phyloP scores from a whole-genome alignment of 37 sponge, comb jelly and placozoan genomes.

The Hormiphora californensis region DNA sequence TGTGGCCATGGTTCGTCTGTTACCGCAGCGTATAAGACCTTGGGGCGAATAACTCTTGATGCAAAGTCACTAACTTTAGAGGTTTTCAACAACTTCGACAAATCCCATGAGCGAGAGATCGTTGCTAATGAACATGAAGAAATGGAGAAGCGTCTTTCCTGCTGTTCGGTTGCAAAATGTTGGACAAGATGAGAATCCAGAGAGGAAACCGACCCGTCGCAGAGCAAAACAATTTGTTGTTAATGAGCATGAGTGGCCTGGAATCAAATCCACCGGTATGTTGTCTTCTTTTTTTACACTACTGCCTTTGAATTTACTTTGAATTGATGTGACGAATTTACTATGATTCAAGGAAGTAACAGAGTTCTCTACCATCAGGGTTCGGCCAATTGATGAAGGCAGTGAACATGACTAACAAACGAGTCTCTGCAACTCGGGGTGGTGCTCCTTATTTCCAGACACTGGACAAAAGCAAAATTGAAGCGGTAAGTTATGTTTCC shows the following conservation, averaged over 20 bases:
- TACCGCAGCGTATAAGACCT: background rate
- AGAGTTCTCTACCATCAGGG: background rate
- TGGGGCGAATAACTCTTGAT: slow-evolving; percentile 27
- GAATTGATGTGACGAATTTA: too few species aligned
- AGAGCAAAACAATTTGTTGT: slow-evolving; percentile 2
- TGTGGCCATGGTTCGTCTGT: slow-evolving; percentile 44
- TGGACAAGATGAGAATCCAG: background rate
- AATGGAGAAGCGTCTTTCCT: slow-evolving; percentile 44
- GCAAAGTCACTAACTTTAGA: background rate
- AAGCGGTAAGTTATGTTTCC: slow-evolving; percentile 1
- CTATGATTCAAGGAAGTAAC: too few species aligned
- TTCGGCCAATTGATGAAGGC: background rate
- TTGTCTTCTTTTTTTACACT: too few species aligned
- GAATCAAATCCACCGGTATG: slow-evolving; percentile 28
- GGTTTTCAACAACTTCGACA: background rate
- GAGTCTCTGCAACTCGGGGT: slow-evolving; percentile 29
- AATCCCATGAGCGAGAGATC: too few species aligned
- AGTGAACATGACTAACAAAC: slow-evolving; percentile 39
- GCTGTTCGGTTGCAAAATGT: slow-evolving; percentile 10
- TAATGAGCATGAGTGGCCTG: background rate
- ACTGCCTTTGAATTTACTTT: too few species aligned
- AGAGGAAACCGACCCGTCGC: background rate
- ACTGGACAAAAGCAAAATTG: background rate
- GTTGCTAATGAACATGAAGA: slow-evolving; percentile 22
- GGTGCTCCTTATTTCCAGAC: background rate